phyloP scores from a whole-genome alignment of 2,797 vertebrate species.

The Lacerta agilis region DNA sequence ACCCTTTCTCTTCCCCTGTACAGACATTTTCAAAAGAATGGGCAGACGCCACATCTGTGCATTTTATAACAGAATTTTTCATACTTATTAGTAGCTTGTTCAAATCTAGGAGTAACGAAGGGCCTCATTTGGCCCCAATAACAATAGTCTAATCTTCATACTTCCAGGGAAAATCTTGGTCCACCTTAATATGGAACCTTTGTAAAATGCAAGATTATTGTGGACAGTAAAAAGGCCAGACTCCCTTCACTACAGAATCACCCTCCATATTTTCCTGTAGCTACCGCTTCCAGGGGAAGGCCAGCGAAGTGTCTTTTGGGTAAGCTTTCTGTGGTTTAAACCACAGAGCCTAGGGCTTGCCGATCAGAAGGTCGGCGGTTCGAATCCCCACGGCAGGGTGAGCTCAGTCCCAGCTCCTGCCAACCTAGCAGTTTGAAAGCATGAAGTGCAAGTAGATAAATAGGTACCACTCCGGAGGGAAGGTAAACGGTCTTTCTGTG shows the following conservation, averaged over 20 bases:
- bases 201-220: background rate
- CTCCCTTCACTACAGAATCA: background rate
- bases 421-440: too few relatives aligned
- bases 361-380: too few relatives aligned
- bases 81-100: constrained; percentile 30
- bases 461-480: too few relatives aligned
- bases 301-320: background rate
- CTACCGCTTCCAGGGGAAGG: background rate
- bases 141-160: background rate
- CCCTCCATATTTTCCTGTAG: background rate
- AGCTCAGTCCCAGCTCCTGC: too few relatives aligned
- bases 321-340: background rate
- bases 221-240: background rate
- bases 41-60: background rate
- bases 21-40: too few relatives aligned
- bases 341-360: too few relatives aligned
- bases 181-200: constrained; percentile 5
- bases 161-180: background rate
- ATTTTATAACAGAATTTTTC: constrained; percentile 25
- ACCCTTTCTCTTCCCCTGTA: too few relatives aligned
- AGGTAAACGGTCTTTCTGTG: too few relatives aligned
- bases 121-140: background rate
- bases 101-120: constrained; percentile 38
- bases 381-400: too few relatives aligned
- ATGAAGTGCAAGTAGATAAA: too few relatives aligned